These are phyloP conservation scores for Pungitius pungitius DNA, from an alignment of 2,113 vertebrate species.

Conservation along the genomic window DNA sequence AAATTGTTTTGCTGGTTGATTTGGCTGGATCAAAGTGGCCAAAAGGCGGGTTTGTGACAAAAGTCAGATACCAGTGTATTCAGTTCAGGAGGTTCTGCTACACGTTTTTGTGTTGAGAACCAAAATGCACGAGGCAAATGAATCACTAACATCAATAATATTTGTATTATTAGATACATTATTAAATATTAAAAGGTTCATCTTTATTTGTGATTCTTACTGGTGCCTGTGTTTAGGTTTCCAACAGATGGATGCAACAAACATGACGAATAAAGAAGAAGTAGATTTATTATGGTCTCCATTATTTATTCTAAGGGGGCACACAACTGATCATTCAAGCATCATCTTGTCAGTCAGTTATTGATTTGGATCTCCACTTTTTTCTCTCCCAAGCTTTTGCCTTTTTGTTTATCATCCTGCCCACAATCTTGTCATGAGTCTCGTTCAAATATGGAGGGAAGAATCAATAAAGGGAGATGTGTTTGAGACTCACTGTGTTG, in stretches of 20 bases:
- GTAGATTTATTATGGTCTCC: conserved; percentile 60
- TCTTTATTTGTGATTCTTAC: no score
- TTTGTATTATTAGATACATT: no score
- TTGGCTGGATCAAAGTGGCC: no score
- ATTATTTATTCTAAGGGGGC: conserved; percentile 69
- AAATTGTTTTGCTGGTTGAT: no score
- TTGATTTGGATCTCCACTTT: conserved; percentile 78
- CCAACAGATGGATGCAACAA: conserved; percentile 26
- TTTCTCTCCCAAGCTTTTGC: conserved; percentile 66
- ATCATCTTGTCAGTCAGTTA: conserved; percentile 75
- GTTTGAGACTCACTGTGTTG: conserved; percentile 56
- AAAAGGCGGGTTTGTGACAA: no score
- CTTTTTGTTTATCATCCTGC: conserved; percentile 73
- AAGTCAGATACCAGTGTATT: no score
- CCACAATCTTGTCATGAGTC: conserved; percentile 59
- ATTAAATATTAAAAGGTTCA: no score
- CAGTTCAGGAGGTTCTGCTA: no score
- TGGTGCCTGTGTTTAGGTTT: background rate
- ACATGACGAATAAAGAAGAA: conserved; percentile 28
- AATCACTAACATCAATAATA: background rate
- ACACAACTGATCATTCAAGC: conserved; percentile 58
- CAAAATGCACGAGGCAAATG: no score
- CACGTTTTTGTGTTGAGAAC: no score
- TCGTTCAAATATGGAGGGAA: conserved; percentile 71
- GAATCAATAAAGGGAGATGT: conserved; percentile 72